A percentile compares a stretch with the other conserved stretches of the same genome.
phyloP scores from a whole-genome alignment of 2,113 vertebrate species.

The Siphamia tubifer region DNA sequence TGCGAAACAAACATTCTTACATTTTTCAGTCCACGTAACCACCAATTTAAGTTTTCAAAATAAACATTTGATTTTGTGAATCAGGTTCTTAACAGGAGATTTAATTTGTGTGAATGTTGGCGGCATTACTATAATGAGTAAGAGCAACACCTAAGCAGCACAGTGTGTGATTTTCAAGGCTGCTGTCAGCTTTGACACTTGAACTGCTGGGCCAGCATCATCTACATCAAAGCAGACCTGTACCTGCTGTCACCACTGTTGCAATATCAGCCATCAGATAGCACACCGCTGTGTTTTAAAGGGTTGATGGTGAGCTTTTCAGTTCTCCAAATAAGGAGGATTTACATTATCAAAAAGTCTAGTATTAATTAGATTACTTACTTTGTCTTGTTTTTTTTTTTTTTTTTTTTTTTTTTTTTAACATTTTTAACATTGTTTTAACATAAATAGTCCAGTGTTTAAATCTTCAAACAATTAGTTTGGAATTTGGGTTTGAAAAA shows the following conservation, averaged over 20 bases:
- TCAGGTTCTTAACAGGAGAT: too few species aligned
- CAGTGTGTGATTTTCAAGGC: constrained; percentile 13
- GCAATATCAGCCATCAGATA: constrained; percentile 18
- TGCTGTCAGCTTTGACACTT: constrained; percentile 56
- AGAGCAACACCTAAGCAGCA: constrained; percentile 22
- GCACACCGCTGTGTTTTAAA: constrained; percentile 25
- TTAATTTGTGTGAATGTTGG: background rate
- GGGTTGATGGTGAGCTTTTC: background rate
- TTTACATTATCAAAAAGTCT: too few species aligned
- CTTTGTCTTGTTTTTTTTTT: too few species aligned
- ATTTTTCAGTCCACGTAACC: background rate
- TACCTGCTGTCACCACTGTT: constrained; percentile 38
- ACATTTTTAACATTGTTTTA: too few species aligned
- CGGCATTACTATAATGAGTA: constrained; percentile 20
- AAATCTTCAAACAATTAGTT: too few species aligned
- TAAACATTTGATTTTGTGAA: background rate
- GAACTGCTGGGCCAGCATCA: constrained; percentile 55
- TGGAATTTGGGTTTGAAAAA: too few species aligned
- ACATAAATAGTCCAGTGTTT: too few species aligned
- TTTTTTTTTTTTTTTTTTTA: too few species aligned
- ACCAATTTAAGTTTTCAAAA: background rate
- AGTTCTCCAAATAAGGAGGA: too few species aligned
- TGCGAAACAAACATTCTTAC: background rate
- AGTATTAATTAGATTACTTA: too few species aligned
- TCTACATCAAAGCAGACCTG: constrained; percentile 3